Conservation (phyloP, 2,113 vertebrate genomes). For the Amblyopsis rosae region DNA sequence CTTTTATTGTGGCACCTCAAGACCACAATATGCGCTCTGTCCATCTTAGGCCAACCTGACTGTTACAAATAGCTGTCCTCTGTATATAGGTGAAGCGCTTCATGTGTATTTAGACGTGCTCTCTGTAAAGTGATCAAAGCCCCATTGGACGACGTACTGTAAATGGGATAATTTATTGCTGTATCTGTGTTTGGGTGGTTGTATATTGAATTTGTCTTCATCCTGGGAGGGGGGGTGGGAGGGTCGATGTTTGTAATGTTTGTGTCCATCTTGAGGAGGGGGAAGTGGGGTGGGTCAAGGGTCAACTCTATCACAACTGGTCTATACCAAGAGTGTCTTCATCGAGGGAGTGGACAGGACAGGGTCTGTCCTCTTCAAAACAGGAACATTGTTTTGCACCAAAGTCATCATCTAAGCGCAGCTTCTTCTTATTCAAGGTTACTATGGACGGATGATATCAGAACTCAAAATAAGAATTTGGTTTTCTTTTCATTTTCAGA, state of each 20-base stretch:
- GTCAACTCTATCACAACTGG: constrained; percentile 73
- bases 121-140: constrained; percentile 70
- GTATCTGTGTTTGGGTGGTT: constrained; percentile 75
- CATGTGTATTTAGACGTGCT: constrained; percentile 75
- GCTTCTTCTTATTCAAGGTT: constrained; percentile 75
- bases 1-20: constrained; percentile 51
- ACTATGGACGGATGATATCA: constrained; percentile 68
- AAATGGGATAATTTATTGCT: constrained; percentile 71
- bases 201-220: constrained; percentile 72
- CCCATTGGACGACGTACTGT: constrained; percentile 70
- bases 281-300: constrained; percentile 32
- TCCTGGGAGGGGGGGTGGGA: constrained; percentile 55
- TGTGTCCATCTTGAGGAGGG: constrained; percentile 55
- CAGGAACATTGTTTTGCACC: constrained; percentile 80
- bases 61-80: constrained; percentile 66
- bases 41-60: constrained; percentile 64
- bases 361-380: constrained; percentile 74
- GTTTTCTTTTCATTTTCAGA: constrained; percentile 41
- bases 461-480: constrained; percentile 55
- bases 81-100: constrained; percentile 75
- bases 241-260: constrained; percentile 69
- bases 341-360: constrained; percentile 73
- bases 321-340: constrained; percentile 80
- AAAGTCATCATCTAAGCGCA: constrained; percentile 79
- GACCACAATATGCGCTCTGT: constrained; percentile 42